Conservation (phyloP, 1,140 invertebrate genomes). For the Dinoponera quadriceps region DNA sequence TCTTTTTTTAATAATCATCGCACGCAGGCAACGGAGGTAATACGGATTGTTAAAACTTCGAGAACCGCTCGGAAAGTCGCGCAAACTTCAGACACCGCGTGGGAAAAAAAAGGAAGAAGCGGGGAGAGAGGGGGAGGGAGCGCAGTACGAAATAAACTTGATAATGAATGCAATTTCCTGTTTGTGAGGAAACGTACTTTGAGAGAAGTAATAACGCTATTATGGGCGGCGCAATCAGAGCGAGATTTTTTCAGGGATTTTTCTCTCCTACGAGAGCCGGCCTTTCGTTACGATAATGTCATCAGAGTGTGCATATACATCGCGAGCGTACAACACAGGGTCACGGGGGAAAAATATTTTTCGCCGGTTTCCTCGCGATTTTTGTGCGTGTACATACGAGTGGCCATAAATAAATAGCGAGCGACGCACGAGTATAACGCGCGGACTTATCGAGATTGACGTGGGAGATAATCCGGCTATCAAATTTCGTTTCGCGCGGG, state of each 20-base stretch:
- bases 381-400: neutral
- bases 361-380: slow-evolving; percentile 24
- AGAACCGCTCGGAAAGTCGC: slow-evolving; percentile 5
- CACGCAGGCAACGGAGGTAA: slow-evolving; percentile 32
- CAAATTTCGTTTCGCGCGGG: slow-evolving; percentile 41
- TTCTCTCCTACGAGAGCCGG: neutral
- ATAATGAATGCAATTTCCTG: slow-evolving; percentile 55
- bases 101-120: slow-evolving; percentile 6
- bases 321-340: slow-evolving; percentile 10
- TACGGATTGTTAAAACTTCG: slow-evolving; percentile 49
- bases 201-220: slow-evolving; percentile 51
- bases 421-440: neutral
- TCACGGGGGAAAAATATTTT: slow-evolving; percentile 44
- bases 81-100: slow-evolving; percentile 14
- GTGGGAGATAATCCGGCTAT: slow-evolving; percentile 43
- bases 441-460: slow-evolving; percentile 27
- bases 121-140: neutral
- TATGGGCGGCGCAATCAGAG: slow-evolving; percentile 41
- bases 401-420: neutral
- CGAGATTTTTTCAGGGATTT: slow-evolving; percentile 34
- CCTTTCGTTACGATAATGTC: slow-evolving; percentile 41
- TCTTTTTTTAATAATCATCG: slow-evolving; percentile 30
- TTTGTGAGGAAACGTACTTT: slow-evolving; percentile 48
- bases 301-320: neutral
- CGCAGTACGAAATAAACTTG: slow-evolving; percentile 46